Base-by-base conservation (phyloP, 2,888 invertebrate species). In the Gari tellinella region DNA sequence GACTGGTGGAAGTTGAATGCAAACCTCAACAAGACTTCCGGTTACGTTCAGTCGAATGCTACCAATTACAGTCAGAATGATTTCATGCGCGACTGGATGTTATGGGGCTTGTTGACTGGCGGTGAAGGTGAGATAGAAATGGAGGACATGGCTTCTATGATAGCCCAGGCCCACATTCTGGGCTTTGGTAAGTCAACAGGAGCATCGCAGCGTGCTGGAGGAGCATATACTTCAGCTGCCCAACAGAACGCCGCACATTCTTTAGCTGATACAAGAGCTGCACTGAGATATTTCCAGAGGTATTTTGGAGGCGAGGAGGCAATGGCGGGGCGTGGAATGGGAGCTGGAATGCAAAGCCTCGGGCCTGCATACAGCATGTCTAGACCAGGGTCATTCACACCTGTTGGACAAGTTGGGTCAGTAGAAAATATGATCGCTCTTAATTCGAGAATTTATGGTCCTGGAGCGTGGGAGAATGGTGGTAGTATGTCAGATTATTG, bases 31-130 rank as follows among this genome's bases (percentile, higher is more conserved):
- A 43, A 19, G 19, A 43, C n/a, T 43, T 15, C 43, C 15, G 15
- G 15, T 19, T 15, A 4, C 43, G 15, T 14, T 43, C n/a, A 17
- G 43, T 15, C n/a, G 3, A 43, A 43, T 43, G 19, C 43, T 43
- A 43, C n/a, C 4, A 17, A 5, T 19, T 60, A 60, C n/a, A n/a
- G 49, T 2, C 25, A 60, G 49, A 19, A 65, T 41, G 67, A 76
- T 37, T 76, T 76, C 26, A 67, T 76, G 61, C 67, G 66, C 21
- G 76, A 76, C 43, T 76, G 67, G 70, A 58, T 64, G 53, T 31
- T 76, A 21, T 72, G 65, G 63, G 53, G 38, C 17, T 21, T 70
- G n/a, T 14, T 72, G 8, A 19, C 53, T 7, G 55, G 55, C 7
- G 74, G 69, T 8, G 70, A 67, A 23, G 58, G 64, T 7, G 64